Evolutionary conservation across 2,113 vertebrate genomes (phyloP).

Genomic region (Argyrosomus japonicus): DNA sequence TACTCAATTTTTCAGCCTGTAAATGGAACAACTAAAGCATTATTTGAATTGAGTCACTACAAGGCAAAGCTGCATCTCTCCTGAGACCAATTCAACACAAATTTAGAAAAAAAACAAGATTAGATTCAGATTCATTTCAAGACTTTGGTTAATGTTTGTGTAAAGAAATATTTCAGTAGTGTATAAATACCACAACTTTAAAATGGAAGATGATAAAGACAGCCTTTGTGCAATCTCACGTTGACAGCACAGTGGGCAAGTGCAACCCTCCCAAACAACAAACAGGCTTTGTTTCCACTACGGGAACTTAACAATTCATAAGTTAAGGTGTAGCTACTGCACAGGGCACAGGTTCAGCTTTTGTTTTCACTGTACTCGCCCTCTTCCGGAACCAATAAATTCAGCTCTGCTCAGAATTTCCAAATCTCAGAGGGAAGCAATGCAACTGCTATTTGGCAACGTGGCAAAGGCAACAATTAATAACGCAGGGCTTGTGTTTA

Average conservation of each 20-base stretch:
- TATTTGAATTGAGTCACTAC: background rate
- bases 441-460: too few relatives aligned
- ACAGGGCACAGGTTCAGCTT: background rate
- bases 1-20: background rate
- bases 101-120: background rate
- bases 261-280: background rate
- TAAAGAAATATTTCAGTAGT: background rate
- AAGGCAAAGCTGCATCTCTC: background rate
- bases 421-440: too few relatives aligned
- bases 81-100: background rate
- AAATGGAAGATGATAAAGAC: background rate
- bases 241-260: background rate
- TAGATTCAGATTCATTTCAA: background rate
- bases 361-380: background rate
- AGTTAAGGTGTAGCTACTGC: background rate
- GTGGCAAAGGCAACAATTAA: too few relatives aligned
- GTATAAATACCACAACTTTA: background rate
- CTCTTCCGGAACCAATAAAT: too few relatives aligned
- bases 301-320: background rate
- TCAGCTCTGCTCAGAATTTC: too few relatives aligned
- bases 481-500: too few relatives aligned
- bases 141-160: background rate
- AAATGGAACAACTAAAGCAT: conserved; percentile 14
- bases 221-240: background rate
- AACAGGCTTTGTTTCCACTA: background rate